phyloP scores from a whole-genome alignment of 2,797 vertebrate genomes.

The Aeoliscus strigatus region DNA sequence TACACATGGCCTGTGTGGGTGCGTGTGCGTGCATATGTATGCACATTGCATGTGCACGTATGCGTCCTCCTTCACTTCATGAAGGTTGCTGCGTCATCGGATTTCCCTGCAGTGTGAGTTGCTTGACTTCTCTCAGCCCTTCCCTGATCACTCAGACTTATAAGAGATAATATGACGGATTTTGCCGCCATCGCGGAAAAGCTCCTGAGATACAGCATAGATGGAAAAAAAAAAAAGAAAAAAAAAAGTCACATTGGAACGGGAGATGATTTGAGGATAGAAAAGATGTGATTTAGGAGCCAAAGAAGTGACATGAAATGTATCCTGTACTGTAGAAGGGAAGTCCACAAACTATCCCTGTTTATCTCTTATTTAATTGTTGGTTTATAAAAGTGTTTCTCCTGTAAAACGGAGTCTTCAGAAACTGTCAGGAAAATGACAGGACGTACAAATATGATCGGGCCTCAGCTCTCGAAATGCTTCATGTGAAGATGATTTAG shows the following conservation, averaged over 20 bases:
- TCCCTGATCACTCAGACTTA: conserved; percentile 21
- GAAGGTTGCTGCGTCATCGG: conserved; percentile 24
- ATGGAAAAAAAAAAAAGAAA: conserved; percentile 14
- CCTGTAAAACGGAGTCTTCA: too few species aligned
- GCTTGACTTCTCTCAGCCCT: conserved; percentile 12
- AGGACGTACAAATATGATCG: too few species aligned
- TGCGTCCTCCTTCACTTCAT: conserved; percentile 1
- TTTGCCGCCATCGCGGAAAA: conserved; percentile 13
- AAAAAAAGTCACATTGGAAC: not conserved
- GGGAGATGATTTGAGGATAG: too few species aligned
- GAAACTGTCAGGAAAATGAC: too few species aligned
- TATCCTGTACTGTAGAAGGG: too few species aligned
- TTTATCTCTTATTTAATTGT: too few species aligned
- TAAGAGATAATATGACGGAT: conserved; percentile 28
- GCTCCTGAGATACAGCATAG: conserved; percentile 16
- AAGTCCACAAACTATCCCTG: too few species aligned
- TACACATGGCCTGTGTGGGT: conserved; percentile 5
- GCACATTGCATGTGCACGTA: not conserved
- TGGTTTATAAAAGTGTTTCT: too few species aligned
- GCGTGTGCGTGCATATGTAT: conserved; percentile 4
- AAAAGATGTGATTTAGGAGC: too few species aligned
- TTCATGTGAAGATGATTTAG: too few species aligned
- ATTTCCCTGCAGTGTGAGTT: conserved; percentile 8
- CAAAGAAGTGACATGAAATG: too few species aligned
- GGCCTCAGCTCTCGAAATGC: too few species aligned